These are phyloP conservation scores for Zoroaster sp. DNA, from an alignment of 53 echinoderm and acorn worm genomes.

Conservation along the genomic window DNA sequence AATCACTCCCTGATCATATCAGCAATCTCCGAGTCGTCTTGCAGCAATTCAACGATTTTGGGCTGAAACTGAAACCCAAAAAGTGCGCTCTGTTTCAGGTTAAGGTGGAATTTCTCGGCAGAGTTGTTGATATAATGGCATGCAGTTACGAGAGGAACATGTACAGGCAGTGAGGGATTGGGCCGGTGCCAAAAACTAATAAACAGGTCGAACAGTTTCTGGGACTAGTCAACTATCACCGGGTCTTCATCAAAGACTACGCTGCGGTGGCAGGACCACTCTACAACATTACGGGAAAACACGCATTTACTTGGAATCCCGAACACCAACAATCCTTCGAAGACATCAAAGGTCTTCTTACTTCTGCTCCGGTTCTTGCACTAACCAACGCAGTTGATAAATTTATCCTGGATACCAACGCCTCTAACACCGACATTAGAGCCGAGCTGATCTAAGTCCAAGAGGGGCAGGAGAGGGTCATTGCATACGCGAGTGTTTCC, in stretches of 20 bases:
- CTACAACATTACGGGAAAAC: conserved; percentile 43
- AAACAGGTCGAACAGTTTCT: conserved; percentile 43
- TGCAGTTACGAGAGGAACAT: neutral
- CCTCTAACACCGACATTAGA: conserved; percentile 47
- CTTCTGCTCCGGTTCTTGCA: conserved; percentile 48
- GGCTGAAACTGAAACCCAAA: conserved; percentile 32
- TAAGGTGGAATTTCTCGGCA: conserved; percentile 15
- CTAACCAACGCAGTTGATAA: conserved; percentile 34
- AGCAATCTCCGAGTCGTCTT: conserved; percentile 42
- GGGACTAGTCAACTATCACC: conserved; percentile 65
- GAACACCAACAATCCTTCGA: conserved; percentile 58
- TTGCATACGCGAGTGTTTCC: conserved; percentile 60
- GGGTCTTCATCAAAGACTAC: too few relatives aligned
- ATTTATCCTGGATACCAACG: conserved; percentile 61
- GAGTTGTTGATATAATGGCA: neutral
- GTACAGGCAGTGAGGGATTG: conserved; percentile 30
- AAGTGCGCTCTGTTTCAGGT: conserved; percentile 36
- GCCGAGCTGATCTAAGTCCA: conserved; percentile 63
- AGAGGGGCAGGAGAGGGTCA: conserved; percentile 36
- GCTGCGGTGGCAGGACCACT: neutral
- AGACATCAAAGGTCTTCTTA: neutral
- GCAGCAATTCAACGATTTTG: neutral
- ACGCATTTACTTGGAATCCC: conserved; percentile 13
- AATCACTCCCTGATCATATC: conserved; percentile 36
- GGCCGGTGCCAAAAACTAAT: conserved; percentile 43